Percentiles rank a stretch among this genome's conserved stretches.
Evolutionary conservation across 1,140 invertebrate species (phyloP).

Genomic region (Lasioglossum baleicum): DNA sequence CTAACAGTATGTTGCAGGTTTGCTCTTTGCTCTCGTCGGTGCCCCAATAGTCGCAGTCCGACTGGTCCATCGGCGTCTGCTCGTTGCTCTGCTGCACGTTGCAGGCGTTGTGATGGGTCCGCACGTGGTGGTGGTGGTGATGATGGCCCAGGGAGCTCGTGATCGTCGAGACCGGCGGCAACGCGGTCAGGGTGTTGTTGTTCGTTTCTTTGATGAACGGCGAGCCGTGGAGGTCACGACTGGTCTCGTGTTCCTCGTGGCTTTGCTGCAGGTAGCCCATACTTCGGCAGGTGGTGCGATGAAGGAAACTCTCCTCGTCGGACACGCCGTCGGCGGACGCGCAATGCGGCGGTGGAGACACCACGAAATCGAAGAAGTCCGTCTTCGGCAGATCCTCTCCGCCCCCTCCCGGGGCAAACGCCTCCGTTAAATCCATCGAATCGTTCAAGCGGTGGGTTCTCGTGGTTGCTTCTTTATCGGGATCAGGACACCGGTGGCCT

Average conservation of each 20-base stretch:
- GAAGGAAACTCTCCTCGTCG: constrained; percentile 75
- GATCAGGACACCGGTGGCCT: background rate
- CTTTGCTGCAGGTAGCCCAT: constrained; percentile 69
- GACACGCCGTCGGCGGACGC: constrained; percentile 73
- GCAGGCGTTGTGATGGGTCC: constrained; percentile 57
- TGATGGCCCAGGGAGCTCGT: constrained; percentile 75
- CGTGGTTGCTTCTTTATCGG: background rate
- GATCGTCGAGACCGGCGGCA: constrained; percentile 75
- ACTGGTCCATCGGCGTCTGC: constrained; percentile 72
- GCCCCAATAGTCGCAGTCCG: constrained; percentile 85
- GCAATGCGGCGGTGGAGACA: constrained; percentile 85
- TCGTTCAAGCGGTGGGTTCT: constrained; percentile 18
- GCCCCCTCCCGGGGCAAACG: constrained; percentile 81
- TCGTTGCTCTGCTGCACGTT: constrained; percentile 64
- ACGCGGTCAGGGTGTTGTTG: constrained; percentile 82
- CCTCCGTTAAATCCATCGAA: constrained; percentile 88
- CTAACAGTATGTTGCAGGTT: constrained; percentile 86
- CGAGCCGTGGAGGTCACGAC: constrained; percentile 65
- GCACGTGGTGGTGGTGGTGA: constrained; percentile 71
- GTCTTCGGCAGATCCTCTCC: constrained; percentile 86
- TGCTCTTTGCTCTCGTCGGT: constrained; percentile 83
- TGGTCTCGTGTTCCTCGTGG: constrained; percentile 69
- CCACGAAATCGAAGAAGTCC: constrained; percentile 93
- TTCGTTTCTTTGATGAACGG: constrained; percentile 84
- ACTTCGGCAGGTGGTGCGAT: constrained; percentile 66